These are phyloP conservation scores for Monodelphis domestica DNA, from an alignment of 2,797 vertebrate genomes.

Conservation along the genomic window DNA sequence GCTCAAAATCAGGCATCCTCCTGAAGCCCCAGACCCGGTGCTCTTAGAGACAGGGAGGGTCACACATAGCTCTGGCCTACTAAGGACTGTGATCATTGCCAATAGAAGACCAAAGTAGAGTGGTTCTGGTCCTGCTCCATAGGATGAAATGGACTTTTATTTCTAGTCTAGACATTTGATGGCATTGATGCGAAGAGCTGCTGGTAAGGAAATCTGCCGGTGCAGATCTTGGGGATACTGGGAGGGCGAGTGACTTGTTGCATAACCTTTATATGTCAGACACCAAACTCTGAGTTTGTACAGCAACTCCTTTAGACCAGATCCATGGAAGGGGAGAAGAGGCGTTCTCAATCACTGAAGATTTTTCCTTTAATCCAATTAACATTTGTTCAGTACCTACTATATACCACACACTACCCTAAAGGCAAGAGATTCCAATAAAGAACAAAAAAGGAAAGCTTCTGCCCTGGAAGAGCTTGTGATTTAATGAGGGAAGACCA, in stretches of 20 bases:
- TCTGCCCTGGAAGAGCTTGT: background rate
- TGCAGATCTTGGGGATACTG: background rate
- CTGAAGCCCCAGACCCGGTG: background rate
- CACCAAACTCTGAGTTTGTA: background rate
- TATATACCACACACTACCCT: background rate
- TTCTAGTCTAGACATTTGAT: no score
- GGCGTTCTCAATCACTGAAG: background rate
- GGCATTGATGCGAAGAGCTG: no score
- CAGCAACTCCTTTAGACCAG: background rate
- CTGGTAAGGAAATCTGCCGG: background rate
- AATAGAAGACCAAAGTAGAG: background rate
- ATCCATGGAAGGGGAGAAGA: background rate
- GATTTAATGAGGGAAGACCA: background rate
- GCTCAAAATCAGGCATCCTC: background rate
- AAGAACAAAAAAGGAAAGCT: background rate
- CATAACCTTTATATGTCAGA: background rate
- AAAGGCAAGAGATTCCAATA: background rate
- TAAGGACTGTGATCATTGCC: background rate
- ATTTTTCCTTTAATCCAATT: background rate
- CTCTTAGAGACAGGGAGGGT: background rate
- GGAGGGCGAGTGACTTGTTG: background rate
- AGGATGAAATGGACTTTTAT: no score
- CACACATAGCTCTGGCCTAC: background rate
- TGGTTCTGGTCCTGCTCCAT: background rate
- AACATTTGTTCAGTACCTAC: background rate